Evolutionary conservation across 2,797 vertebrate genomes (phyloP).

Genomic region (Tiaroga cobitis): DNA sequence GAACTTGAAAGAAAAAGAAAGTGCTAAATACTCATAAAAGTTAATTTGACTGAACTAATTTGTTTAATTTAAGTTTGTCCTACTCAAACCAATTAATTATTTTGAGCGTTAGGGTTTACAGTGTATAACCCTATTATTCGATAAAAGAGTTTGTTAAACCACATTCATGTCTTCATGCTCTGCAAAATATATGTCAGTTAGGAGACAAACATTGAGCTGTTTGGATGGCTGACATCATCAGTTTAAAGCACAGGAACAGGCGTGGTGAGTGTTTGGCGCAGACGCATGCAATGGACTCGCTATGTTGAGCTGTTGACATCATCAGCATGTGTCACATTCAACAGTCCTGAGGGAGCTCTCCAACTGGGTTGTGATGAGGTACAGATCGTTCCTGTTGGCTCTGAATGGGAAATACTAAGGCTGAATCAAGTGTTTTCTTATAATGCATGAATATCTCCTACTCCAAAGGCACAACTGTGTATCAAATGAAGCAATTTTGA

Average conservation of each 20-base stretch:
- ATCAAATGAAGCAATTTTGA: not conserved
- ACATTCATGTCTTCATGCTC: not conserved
- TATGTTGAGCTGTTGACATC: slow-evolving; percentile 46
- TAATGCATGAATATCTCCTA: not conserved
- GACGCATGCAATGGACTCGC: not conserved
- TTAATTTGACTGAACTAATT: no score
- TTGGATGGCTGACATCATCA: slow-evolving; percentile 23
- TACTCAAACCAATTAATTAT: no score
- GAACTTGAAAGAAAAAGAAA: no score
- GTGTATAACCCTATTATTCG: not conserved
- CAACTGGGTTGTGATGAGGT: not conserved
- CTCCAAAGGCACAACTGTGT: not conserved
- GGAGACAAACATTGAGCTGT: not conserved
- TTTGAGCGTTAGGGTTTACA: no score
- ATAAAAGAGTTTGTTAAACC: not conserved
- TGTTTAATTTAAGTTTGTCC: no score
- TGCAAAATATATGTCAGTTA: not conserved
- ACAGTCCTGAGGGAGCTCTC: slow-evolving; percentile 9
- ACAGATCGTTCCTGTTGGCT: not conserved
- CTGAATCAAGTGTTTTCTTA: not conserved
- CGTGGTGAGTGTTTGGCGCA: slow-evolving; percentile 13
- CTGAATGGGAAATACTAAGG: not conserved
- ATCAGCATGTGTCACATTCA: slow-evolving; percentile 32
- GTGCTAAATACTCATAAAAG: no score
- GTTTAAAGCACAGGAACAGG: slow-evolving; percentile 17